phyloP scores from a whole-genome alignment of 2,113 vertebrate species.

The Serinus canaria region DNA sequence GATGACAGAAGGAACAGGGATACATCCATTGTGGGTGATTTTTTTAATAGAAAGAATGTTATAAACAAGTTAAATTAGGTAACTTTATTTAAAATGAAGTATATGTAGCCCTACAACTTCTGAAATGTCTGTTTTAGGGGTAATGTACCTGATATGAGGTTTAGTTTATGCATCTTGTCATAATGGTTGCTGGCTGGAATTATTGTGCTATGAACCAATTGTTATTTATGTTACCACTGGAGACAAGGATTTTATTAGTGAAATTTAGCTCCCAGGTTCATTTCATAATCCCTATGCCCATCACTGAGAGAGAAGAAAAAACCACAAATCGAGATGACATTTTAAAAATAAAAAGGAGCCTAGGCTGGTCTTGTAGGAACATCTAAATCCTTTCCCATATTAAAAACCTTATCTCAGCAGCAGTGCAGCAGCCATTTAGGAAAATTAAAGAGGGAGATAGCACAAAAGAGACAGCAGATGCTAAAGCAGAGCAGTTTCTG shows the following conservation, averaged over 20 bases:
- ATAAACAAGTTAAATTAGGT: background rate
- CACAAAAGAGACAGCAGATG: conserved; percentile 63
- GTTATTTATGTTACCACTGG: conserved; percentile 50
- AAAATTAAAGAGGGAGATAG: conserved; percentile 79
- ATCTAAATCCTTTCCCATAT: conserved; percentile 79
- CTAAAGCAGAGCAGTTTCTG: conserved; percentile 72
- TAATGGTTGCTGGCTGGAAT: conserved; percentile 5
- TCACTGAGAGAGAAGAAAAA: conserved; percentile 71
- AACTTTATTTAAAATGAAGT: background rate
- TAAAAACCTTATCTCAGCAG: conserved; percentile 76
- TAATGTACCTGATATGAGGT: background rate
- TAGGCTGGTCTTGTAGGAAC: conserved; percentile 70
- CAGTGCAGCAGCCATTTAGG: conserved; percentile 75
- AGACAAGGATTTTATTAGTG: conserved; percentile 71
- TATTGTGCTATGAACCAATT: background rate
- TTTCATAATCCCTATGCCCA: conserved; percentile 73
- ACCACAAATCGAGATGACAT: conserved; percentile 81
- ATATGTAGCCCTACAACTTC: background rate
- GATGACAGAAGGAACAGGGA: background rate
- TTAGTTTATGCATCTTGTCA: background rate
- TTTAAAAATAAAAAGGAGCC: conserved; percentile 58
- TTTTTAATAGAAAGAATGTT: background rate
- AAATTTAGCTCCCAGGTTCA: conserved; percentile 65
- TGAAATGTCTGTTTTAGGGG: background rate
- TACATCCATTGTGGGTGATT: background rate